These are phyloP conservation scores for Sebastes glaucus DNA, from an alignment of 2,797 vertebrate species.

Conservation along the genomic window DNA sequence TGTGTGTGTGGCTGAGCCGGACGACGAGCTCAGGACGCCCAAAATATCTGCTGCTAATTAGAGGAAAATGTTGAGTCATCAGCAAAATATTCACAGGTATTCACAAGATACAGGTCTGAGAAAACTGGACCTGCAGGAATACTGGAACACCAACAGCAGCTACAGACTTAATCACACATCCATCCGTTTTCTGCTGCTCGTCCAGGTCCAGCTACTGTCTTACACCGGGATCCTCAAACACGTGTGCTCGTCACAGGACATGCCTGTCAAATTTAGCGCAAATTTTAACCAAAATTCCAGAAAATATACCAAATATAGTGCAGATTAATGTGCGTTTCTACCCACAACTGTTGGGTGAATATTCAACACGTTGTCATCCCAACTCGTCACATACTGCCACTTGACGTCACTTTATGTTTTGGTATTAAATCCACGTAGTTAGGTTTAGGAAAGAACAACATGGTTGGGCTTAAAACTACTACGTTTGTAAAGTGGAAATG, in stretches of 20 bases:
- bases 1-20: conserved; percentile 48
- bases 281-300: neutral
- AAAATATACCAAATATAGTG: neutral
- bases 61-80: conserved; percentile 67
- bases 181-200: neutral
- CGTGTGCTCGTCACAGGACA: neutral
- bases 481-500: no score
- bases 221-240: neutral
- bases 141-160: neutral
- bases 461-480: no score
- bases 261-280: neutral
- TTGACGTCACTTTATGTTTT: no score
- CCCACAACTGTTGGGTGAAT: no score
- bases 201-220: neutral
- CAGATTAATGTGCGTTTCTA: no score
- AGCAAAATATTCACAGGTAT: neutral
- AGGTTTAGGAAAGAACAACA: no score
- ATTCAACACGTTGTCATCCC: no score
- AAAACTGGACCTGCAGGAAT: neutral
- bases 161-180: neutral
- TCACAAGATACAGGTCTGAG: neutral
- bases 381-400: no score
- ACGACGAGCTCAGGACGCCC: conserved; percentile 49
- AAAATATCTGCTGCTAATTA: conserved; percentile 67
- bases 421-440: fast-evolving